Percentiles rank a stretch among this genome's conserved stretches.
These are phyloP conservation scores for Microplitis deprimator DNA, from an alignment of 2,888 invertebrate genomes.

Conservation along the genomic window DNA sequence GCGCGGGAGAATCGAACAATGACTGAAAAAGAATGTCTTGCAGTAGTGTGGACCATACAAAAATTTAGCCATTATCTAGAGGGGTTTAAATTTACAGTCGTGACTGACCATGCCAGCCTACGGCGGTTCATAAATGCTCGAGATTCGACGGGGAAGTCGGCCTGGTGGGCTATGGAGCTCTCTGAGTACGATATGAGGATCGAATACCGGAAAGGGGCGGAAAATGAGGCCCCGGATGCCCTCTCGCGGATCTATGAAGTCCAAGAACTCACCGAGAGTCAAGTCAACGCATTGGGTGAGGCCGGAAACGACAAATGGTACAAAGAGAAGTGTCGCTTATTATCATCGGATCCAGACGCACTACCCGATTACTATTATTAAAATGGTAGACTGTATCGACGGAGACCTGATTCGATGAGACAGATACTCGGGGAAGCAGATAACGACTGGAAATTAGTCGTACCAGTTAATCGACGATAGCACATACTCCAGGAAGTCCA, in stretches of 20 bases:
- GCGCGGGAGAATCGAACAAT: too few species aligned
- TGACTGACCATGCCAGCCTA: slow-evolving; percentile 51
- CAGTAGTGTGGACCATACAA: slow-evolving; percentile 48
- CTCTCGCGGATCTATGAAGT: too few species aligned
- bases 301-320: too few species aligned
- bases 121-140: too few species aligned
- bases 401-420: slow-evolving; percentile 16
- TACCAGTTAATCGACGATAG: background rate
- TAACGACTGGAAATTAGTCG: background rate
- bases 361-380: slow-evolving; percentile 17
- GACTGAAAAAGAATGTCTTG: slow-evolving; percentile 52
- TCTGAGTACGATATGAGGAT: too few species aligned
- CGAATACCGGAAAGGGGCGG: too few species aligned
- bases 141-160: too few species aligned
- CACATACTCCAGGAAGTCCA: background rate
- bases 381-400: slow-evolving; percentile 35
- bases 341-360: slow-evolving; percentile 35
- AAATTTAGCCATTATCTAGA: slow-evolving; percentile 53
- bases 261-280: too few species aligned
- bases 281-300: too few species aligned
- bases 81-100: slow-evolving; percentile 52
- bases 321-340: too few species aligned
- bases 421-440: slow-evolving; percentile 40
- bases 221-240: too few species aligned
- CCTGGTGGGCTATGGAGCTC: too few species aligned